Conservation (phyloP, 2,113 vertebrate genomes). For the Excalfactoria chinensis region DNA sequence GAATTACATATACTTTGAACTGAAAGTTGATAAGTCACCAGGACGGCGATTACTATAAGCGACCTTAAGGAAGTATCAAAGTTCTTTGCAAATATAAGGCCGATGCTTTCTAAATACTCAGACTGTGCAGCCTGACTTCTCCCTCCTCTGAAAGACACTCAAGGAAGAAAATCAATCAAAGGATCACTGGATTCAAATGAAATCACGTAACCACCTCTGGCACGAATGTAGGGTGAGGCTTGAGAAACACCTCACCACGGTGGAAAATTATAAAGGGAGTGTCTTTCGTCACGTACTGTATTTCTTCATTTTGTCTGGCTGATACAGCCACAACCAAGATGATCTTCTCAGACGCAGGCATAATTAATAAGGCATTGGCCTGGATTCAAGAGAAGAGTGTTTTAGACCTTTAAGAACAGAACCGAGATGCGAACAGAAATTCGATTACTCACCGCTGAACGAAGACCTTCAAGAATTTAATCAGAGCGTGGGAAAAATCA, state of each 20-base stretch:
- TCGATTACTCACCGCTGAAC: slow-evolving; percentile 27
- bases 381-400: slow-evolving; percentile 8
- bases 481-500: neutral
- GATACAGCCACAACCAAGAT: slow-evolving; percentile 28
- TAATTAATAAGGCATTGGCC: slow-evolving; percentile 37
- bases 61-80: slow-evolving; percentile 4
- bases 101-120: neutral
- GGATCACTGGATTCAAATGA: slow-evolving; percentile 17
- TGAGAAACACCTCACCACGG: slow-evolving; percentile 29
- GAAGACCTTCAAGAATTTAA: slow-evolving; percentile 32
- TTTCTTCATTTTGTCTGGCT: slow-evolving; percentile 53
- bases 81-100: neutral
- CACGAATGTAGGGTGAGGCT: slow-evolving; percentile 62
- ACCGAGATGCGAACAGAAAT: neutral
- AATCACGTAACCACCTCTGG: slow-evolving; percentile 1
- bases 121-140: neutral
- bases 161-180: slow-evolving; percentile 21
- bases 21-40: neutral
- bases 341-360: slow-evolving; percentile 26
- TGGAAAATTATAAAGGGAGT: slow-evolving; percentile 40
- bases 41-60: neutral
- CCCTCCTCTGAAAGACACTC: neutral
- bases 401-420: slow-evolving; percentile 24
- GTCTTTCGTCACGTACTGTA: slow-evolving; percentile 2
- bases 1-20: neutral